Conservation (phyloP, 2,888 invertebrate species). For the Lepidochitona cinerea region DNA sequence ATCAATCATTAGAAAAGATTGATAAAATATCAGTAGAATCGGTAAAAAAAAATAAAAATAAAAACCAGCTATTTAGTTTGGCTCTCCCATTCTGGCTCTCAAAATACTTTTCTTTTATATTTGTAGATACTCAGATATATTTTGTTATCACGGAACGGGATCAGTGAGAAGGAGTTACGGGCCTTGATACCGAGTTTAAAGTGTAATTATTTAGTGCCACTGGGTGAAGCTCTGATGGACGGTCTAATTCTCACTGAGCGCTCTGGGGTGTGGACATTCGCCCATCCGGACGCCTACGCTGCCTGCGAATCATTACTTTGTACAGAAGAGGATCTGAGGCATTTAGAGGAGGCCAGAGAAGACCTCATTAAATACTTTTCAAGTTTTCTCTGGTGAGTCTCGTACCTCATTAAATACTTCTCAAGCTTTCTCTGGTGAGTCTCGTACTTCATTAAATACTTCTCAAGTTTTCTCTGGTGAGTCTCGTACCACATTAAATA, state of each 20-base stretch:
- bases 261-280: conserved; percentile 61
- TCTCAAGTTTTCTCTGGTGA: too few species aligned
- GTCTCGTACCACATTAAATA: too few species aligned
- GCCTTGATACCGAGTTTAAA: conserved; percentile 55
- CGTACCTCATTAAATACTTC: too few species aligned
- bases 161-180: conserved; percentile 62
- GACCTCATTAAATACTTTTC: conserved; percentile 51
- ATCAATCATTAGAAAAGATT: too few species aligned
- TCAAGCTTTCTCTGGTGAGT: too few species aligned
- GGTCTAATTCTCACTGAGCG: conserved; percentile 59
- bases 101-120: background rate
- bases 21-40: too few species aligned
- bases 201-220: conserved; percentile 57
- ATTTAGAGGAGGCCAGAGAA: conserved; percentile 37
- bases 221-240: conserved; percentile 52
- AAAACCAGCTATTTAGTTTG: too few species aligned
- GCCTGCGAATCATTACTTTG: background rate
- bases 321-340: conserved; percentile 32
- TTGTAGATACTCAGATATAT: conserved; percentile 59
- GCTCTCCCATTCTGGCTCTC: too few species aligned
- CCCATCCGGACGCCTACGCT: conserved; percentile 42
- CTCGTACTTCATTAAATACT: conserved; percentile 32
- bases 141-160: conserved; percentile 62
- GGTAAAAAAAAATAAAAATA: too few species aligned
- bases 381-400: conserved; percentile 26